Evolutionary conservation across 2,113 vertebrate genomes (phyloP).

Genomic region (Oryctolagus cuniculus): mOryCun1.1 NC_091441.1:48298001-48298500

Average conservation of each 20-base stretch:
- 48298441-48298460: no score
- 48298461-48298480: no score
- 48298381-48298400: no score
- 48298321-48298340: not conserved
- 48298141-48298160: not conserved
- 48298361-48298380: not conserved
- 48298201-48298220: not conserved
- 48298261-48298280: not conserved
- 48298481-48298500: no score
- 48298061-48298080: slow-evolving; percentile 18
- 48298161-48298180: not conserved
- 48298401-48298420: no score
- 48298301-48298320: not conserved
- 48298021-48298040: slow-evolving; percentile 5
- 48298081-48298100: not conserved
- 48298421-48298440: no score
- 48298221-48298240: not conserved
- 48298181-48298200: not conserved
- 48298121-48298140: not conserved
- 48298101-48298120: not conserved
- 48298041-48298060: not conserved
- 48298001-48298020: not conserved
- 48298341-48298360: not conserved
- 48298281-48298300: not conserved
- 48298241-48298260: not conserved